A percentile compares a stretch with the other conserved stretches of the same genome.
These are phyloP conservation scores for Gobius niger DNA, from an alignment of 2,113 vertebrate species.

Conservation along the genomic window DNA sequence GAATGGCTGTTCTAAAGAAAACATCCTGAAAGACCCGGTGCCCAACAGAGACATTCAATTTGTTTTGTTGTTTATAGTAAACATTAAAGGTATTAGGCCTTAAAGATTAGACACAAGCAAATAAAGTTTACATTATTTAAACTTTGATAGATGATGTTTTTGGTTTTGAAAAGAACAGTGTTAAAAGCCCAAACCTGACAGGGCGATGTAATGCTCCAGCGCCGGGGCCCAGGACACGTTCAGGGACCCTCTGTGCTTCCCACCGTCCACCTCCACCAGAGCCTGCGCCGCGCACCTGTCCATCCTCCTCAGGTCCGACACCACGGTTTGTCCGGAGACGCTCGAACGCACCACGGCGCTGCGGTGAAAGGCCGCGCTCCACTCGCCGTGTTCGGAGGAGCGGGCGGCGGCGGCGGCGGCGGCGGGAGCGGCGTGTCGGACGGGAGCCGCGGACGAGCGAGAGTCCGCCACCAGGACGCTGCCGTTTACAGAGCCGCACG, in stretches of 20 bases:
- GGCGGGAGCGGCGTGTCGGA: constrained; percentile 15
- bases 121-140: no score
- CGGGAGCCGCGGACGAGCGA: constrained; percentile 60
- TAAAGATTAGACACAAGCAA: no score
- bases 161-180: no score
- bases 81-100: no score
- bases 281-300: constrained; percentile 49
- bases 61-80: no score
- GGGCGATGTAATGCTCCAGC: constrained; percentile 73
- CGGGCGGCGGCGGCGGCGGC: background rate
- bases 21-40: no score
- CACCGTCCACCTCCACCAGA: constrained; percentile 32
- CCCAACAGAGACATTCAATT: no score
- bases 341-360: constrained; percentile 74
- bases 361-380: constrained; percentile 65
- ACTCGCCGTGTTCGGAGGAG: constrained; percentile 28
- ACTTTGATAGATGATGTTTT: no score
- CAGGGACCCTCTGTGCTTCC: background rate
- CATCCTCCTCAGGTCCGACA: constrained; percentile 77
- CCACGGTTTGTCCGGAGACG: constrained; percentile 63
- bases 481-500: constrained; percentile 76
- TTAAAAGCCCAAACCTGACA: constrained; percentile 79
- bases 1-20: no score
- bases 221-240: constrained; percentile 84
- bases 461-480: constrained; percentile 76